Evolutionary conservation across 92 coral and sea anemone species (phyloP).

Genomic region (Siderastrea siderea): DNA sequence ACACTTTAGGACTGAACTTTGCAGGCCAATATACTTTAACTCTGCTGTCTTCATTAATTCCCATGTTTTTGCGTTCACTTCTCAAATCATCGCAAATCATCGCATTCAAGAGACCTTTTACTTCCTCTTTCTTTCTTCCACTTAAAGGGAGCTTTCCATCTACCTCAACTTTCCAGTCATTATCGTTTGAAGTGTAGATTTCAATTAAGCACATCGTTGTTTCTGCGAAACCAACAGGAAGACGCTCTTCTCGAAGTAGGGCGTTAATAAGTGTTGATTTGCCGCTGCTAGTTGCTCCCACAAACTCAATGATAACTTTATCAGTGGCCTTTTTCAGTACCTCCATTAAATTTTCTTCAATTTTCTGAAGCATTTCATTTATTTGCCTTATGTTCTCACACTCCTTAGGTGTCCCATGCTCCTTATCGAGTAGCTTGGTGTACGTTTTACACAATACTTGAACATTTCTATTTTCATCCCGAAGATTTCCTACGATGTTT

Average conservation of each 20-base stretch:
- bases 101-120: background rate
- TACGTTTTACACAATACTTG: background rate
- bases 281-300: conserved; percentile 12
- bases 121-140: background rate
- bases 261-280: conserved; percentile 20
- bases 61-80: background rate
- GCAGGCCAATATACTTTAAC: background rate
- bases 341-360: background rate
- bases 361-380: background rate
- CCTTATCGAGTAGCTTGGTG: background rate
- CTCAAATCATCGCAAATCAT: background rate
- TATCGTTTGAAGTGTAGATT: background rate
- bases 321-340: background rate
- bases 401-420: background rate
- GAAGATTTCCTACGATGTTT: background rate
- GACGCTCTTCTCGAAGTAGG: background rate
- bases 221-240: background rate
- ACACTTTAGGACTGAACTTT: background rate
- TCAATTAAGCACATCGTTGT: conserved; percentile 13
- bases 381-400: background rate
- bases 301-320: background rate
- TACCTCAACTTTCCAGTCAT: background rate
- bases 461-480: background rate
- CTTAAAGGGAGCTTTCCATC: no score
- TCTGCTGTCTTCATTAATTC: background rate